Conservation (phyloP, 2,113 vertebrate genomes). For the Albula goreensis region DNA sequence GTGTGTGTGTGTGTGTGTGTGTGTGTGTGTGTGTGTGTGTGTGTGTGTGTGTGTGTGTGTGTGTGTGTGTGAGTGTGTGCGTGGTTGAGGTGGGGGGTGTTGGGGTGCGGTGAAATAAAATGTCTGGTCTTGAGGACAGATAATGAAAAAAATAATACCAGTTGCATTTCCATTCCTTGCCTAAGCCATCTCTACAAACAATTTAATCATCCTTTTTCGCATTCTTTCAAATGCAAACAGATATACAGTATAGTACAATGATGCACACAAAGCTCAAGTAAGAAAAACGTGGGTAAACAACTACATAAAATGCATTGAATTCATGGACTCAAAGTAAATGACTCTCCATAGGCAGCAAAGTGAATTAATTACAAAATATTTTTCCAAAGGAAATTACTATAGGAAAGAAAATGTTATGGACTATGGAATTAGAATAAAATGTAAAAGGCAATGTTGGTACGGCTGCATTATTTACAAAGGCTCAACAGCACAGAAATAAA, state of each 20-base stretch:
- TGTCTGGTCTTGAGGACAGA: conserved; percentile 23
- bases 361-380: conserved; percentile 7
- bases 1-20: neutral
- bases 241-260: neutral
- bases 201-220: neutral
- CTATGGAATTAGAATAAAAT: neutral
- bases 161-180: neutral
- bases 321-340: conserved; percentile 4
- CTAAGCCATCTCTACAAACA: conserved; percentile 15
- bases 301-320: neutral
- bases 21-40: neutral
- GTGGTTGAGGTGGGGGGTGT: conserved; percentile 19
- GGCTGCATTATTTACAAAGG: conserved; percentile 22
- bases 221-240: conserved; percentile 3
- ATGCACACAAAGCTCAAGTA: neutral
- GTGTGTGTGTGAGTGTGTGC: neutral
- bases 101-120: conserved; percentile 26
- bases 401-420: neutral
- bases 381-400: conserved; percentile 2
- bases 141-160: neutral
- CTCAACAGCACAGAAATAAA: conserved; percentile 37
- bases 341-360: neutral
- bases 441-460: conserved; percentile 7
- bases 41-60: neutral
- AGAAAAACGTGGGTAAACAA: neutral